Evolutionary conservation across 2,113 vertebrate genomes (phyloP), one percentile per base, ranked within the genome.

Genomic region (Chrysemys picta): DNA sequence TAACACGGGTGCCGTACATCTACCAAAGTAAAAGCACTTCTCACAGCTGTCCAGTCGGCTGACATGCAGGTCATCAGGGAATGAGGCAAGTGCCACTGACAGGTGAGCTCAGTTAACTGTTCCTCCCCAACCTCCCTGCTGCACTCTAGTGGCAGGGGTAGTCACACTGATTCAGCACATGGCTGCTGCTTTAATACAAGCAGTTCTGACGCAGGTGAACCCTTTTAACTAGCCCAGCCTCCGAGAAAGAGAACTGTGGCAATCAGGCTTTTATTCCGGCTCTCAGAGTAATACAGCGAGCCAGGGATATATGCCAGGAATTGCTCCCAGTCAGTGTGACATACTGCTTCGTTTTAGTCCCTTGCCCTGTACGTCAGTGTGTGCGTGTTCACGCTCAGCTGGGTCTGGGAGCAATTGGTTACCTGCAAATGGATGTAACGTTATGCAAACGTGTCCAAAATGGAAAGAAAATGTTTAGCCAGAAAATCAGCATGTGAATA

Each of bases 31-130:
- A 78, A 95, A 0, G 12, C 3, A 10, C 54, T 57, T 82, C 76
- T 21, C 56, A 56, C 82, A 79, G 93, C 1, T 82, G 59, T 76
- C 84, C 85, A 12, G 72, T 25, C 2, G 12, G 21, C 35, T 5
- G 38, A 81, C 76, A 59, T 53, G 50, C 54, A 25, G 14, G 2
- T 29, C 1, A 85, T 80, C 76, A 29, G 11, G 72, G 65, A 90
- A 85, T 59, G 56, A n/a, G 25, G 54, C 45, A 62, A 45, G 38
- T 45, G 1, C 27, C 4, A 35, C 4, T 12, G 56, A 65, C 75
- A 45, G n/a, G 8, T 17, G 0, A 80, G 29, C 17, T 0, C 10
- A 52, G 31, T 27, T 50, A 84, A 38, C 25, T 49, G 24, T 35
- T n/a, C 29, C 56, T 47, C 56, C 22, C 47, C 24, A 53, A 84